Evolutionary conservation across 2,113 vertebrate genomes (phyloP).

Genomic region (Athene noctua): DNA sequence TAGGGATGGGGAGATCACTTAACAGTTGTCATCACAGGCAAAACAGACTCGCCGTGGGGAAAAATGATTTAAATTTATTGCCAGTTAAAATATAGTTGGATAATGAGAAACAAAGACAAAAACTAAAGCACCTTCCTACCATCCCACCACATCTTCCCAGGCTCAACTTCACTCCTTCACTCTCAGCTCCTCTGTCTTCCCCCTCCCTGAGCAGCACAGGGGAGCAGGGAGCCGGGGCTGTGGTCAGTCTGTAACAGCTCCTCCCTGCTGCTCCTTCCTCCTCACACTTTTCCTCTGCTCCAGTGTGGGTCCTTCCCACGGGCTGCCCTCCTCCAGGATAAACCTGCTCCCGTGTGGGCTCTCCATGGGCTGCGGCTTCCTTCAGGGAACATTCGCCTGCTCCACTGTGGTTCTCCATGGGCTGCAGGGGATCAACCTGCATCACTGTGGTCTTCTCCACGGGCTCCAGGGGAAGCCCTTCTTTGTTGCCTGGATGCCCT

Average conservation of each 20-base stretch:
- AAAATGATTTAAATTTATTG: neutral
- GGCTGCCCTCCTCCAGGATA: neutral
- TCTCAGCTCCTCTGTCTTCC: neutral
- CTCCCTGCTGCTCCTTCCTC: neutral
- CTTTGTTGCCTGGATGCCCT: fast-evolving
- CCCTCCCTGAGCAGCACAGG: fast-evolving
- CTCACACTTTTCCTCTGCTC: neutral
- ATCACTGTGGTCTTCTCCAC: no score
- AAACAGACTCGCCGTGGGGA: neutral
- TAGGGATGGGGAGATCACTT: neutral
- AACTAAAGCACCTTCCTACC: neutral
- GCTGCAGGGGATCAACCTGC: neutral
- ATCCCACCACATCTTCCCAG: neutral
- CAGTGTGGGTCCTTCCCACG: fast-evolving
- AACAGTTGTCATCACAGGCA: neutral
- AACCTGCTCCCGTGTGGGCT: neutral
- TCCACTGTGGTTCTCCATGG: neutral
- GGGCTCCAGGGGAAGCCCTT: neutral
- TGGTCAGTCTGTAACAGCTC: no score
- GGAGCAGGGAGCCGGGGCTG: no score
- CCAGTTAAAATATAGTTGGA: neutral
- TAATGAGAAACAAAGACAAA: neutral
- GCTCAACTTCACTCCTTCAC: neutral
- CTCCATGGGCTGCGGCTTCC: neutral
- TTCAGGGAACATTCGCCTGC: neutral